A percentile compares a stretch with the other conserved stretches of the same genome.
Evolutionary conservation across 2,113 vertebrate species (phyloP).

Genomic region (Protomyctophum bolini): DNA sequence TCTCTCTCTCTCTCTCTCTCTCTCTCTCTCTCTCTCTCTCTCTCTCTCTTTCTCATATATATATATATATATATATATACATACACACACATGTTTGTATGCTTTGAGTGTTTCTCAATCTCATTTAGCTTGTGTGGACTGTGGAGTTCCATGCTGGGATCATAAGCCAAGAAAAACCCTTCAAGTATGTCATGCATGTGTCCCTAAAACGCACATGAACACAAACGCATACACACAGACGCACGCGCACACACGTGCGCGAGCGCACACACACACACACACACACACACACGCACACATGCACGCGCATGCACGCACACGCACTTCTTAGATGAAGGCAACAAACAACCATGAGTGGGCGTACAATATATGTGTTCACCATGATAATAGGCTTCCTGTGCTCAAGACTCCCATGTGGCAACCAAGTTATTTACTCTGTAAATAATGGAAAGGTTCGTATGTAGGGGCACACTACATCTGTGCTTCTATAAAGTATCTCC

Average conservation of each 20-base stretch:
- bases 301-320: not conserved
- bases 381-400: constrained; percentile 12
- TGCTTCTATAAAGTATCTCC: constrained; percentile 5
- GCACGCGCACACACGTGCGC: constrained; percentile 5
- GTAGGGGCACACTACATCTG: constrained; percentile 11
- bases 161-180: constrained; percentile 53
- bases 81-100: not conserved
- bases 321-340: constrained; percentile 32
- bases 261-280: not conserved
- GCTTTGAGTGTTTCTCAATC: not conserved
- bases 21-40: constrained; percentile 3
- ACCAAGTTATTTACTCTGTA: constrained; percentile 35
- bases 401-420: constrained; percentile 12
- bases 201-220: constrained; percentile 10
- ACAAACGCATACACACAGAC: constrained; percentile 9
- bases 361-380: constrained; percentile 16
- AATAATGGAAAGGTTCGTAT: constrained; percentile 14
- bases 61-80: too few relatives aligned
- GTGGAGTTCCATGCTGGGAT: constrained; percentile 53
- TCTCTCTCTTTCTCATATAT: constrained; percentile 1
- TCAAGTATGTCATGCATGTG: constrained; percentile 26
- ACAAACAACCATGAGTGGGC: constrained; percentile 21
- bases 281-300: constrained; percentile 7
- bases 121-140: constrained; percentile 57
- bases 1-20: not conserved